phyloP scores from a whole-genome alignment of 2,113 vertebrate genomes.

The Zosterops lateralis region DNA sequence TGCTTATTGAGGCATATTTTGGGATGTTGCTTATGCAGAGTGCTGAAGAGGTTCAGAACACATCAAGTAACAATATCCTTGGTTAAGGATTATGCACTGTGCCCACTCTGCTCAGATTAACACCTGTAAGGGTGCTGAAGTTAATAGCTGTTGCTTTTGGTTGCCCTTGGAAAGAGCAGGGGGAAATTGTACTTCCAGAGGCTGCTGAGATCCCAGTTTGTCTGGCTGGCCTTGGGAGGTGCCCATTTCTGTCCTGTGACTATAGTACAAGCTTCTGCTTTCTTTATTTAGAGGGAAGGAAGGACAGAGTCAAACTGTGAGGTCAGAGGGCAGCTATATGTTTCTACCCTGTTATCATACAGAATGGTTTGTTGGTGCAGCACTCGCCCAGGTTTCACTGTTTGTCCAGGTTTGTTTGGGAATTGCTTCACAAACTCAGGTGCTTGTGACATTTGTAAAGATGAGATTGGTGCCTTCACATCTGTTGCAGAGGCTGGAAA shows the following conservation, averaged over 20 bases:
- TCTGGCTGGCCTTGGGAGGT: background rate
- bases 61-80: background rate
- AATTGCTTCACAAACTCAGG: slow-evolving; percentile 16
- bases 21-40: background rate
- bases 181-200: background rate
- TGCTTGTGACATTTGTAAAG: background rate
- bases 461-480: background rate
- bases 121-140: rapidly evolving
- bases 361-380: background rate
- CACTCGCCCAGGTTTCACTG: background rate
- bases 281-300: background rate
- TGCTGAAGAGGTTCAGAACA: background rate
- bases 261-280: background rate
- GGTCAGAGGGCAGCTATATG: background rate
- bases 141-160: background rate
- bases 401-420: slow-evolving; percentile 27
- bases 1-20: background rate
- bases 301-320: background rate
- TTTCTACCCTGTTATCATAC: background rate
- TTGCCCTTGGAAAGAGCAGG: background rate
- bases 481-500: background rate
- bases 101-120: background rate
- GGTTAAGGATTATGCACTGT: background rate
- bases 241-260: background rate
- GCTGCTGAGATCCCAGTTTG: background rate